Evolutionary conservation across 2,113 vertebrate genomes (phyloP).

Genomic region (Pampusana beccarii): DNA sequence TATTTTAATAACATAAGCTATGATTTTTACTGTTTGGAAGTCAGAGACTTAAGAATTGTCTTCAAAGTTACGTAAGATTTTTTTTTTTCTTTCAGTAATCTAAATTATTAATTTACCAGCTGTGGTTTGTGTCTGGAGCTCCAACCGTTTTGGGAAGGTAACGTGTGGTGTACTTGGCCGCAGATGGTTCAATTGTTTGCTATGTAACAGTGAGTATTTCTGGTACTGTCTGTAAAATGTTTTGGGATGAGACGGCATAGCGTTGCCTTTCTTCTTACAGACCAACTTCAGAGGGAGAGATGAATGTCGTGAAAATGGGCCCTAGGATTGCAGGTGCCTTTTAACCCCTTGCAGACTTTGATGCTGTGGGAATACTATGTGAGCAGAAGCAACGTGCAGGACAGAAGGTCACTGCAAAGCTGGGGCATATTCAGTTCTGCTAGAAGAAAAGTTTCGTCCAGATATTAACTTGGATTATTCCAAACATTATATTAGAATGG

Average conservation of each 20-base stretch:
- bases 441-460: too few species aligned
- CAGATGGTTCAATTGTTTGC: not conserved
- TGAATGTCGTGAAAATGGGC: not conserved
- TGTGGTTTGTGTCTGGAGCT: not conserved
- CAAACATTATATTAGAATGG: not conserved
- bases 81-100: not conserved
- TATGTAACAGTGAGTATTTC: not conserved
- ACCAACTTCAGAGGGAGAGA: not conserved
- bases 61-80: not conserved
- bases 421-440: not conserved
- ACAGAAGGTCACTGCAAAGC: not conserved
- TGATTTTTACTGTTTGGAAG: not conserved
- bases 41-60: not conserved
- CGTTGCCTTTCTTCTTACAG: not conserved
- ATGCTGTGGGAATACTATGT: not conserved
- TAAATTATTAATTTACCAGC: not conserved
- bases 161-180: not conserved
- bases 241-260: not conserved
- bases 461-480: not conserved
- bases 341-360: not conserved
- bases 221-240: not conserved
- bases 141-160: not conserved
- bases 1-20: not conserved
- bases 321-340: not conserved
- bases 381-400: not conserved